Evolutionary conservation across 2,113 vertebrate genomes (phyloP).

Genomic region (Balaeniceps rex): DNA sequence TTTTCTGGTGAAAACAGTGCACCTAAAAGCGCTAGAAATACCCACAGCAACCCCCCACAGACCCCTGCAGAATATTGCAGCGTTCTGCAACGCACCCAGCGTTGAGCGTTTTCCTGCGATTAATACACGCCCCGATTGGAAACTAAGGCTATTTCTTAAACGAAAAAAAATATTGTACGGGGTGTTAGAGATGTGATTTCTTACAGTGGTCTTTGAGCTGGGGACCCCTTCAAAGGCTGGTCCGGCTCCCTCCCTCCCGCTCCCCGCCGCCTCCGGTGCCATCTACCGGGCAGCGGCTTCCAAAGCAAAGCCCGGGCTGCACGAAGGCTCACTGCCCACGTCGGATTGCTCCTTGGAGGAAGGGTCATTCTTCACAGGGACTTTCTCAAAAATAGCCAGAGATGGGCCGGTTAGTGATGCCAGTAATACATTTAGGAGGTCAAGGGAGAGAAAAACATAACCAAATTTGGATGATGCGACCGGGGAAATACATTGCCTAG

Average conservation of each 20-base stretch:
- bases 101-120: rapidly evolving
- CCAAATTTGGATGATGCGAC: neutral
- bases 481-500: neutral
- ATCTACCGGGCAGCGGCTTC: conserved; percentile 33
- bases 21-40: rapidly evolving
- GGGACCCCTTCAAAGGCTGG: rapidly evolving
- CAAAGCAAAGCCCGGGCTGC: neutral
- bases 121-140: rapidly evolving
- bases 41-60: neutral
- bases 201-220: neutral
- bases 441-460: too few relatives aligned
- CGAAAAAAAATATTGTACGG: neutral
- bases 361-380: too few relatives aligned
- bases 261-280: conserved; percentile 2
- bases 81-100: rapidly evolving
- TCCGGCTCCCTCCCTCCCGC: too few relatives aligned
- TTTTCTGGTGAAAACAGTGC: neutral
- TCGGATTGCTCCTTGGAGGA: rapidly evolving
- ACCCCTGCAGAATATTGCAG: rapidly evolving
- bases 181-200: rapidly evolving
- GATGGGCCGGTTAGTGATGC: neutral
- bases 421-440: rapidly evolving
- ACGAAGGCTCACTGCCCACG: rapidly evolving
- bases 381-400: neutral
- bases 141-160: rapidly evolving